Evolutionary conservation across 2,113 vertebrate species (phyloP), one percentile per base, ranked within the genome.

Genomic region (Atrichornis clamosus): DNA sequence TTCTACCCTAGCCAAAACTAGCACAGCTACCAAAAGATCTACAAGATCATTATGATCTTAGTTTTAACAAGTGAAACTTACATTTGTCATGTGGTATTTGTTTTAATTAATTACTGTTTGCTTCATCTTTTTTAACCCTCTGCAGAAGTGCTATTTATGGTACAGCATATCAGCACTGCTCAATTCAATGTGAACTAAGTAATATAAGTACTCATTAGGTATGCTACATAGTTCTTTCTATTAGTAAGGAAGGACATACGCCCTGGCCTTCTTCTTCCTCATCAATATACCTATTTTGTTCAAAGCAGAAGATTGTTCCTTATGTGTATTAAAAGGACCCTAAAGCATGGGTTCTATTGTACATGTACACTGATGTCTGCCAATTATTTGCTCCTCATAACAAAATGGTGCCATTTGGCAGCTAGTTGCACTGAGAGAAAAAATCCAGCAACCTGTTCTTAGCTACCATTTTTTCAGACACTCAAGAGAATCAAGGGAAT

Each of bases 341-440:
- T 49, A 63, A 67, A 74, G 16, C 4, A 19, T n/a, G 8, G 18
- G 3, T 2, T 30, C 94, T 84, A 46, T 56, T 77, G 3, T 50
- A 47, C 0, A 0, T 47, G 26, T 63, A 7, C 33, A 24, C 3
- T 47, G 8, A 27, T 47, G 7, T 19, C 13, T 78, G 6, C 37
- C 37, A 12, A 33, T 55, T 55, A 27, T 50, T 74, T 70, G 8
- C 4, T 84, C 5, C 24, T 67, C 3, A 4, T 39, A 46, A 81
- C 16, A 62, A 33, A 91, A 39, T 5, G 39, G 6, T 32, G 16
- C 0, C 2, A 20, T 87, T 81, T 55, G 19, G 28, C 41, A 90
- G 22, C 7, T 65, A 52, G 22, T 59, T 91, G 15, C 23, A 52
- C 8, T 41, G 21, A 62, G 13, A 53, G 13, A 33, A 58, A 84